Evolutionary conservation across 2,113 vertebrate species (phyloP).

Genomic region (Spheniscus mendiculus): DNA sequence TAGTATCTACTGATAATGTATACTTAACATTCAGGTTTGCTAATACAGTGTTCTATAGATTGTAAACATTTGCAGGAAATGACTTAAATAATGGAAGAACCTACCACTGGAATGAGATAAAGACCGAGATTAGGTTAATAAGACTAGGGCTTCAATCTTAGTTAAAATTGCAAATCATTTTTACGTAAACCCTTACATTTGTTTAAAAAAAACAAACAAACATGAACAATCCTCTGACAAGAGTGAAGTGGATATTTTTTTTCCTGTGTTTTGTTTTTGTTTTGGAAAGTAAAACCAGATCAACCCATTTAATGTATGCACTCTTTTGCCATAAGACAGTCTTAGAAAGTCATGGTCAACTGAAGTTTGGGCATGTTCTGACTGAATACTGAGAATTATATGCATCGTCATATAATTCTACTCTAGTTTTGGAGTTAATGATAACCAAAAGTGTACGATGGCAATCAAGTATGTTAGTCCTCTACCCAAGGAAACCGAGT

Average conservation of each 20-base stretch:
- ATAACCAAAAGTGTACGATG: no score
- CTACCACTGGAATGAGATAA: not conserved
- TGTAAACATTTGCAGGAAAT: not conserved
- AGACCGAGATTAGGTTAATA: not conserved
- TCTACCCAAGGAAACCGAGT: no score
- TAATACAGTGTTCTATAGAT: not conserved
- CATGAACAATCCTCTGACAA: not conserved
- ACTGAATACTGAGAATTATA: no score
- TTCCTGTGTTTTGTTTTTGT: not conserved
- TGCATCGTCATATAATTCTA: no score
- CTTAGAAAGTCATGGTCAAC: not conserved
- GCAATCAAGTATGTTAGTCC: no score
- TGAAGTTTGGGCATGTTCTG: not conserved
- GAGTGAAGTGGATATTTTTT: not conserved
- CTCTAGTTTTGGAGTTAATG: no score
- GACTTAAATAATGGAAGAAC: not conserved
- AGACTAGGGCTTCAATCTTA: not conserved
- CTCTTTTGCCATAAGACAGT: not conserved
- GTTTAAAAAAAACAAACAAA: not conserved
- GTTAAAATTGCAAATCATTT: not conserved
- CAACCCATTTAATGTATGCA: not conserved
- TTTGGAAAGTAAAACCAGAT: not conserved
- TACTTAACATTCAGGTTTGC: not conserved
- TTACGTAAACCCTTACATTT: not conserved
- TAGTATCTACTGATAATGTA: not conserved